phyloP scores from a whole-genome alignment of 1,140 invertebrate genomes.

The Lordiphosa clarofinis region DNA sequence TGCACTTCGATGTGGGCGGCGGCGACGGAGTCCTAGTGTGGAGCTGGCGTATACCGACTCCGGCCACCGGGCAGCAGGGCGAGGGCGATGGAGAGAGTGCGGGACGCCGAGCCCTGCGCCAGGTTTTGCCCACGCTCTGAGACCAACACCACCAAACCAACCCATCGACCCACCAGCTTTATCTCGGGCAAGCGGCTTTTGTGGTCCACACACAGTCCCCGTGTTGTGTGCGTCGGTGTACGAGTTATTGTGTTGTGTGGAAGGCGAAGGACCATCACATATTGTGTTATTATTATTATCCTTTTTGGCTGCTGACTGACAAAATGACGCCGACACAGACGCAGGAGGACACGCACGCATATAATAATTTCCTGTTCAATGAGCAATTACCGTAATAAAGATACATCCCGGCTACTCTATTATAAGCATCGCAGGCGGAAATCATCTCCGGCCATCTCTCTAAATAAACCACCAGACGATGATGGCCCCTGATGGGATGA shows the following conservation, averaged over 20 bases:
- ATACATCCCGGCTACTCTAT: slow-evolving; percentile 67
- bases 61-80: slow-evolving; percentile 22
- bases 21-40: slow-evolving; percentile 45
- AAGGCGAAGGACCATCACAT: slow-evolving; percentile 1
- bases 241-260: slow-evolving; percentile 1
- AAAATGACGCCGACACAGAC: background rate
- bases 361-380: slow-evolving; percentile 78
- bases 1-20: slow-evolving; percentile 39
- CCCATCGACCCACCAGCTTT: background rate
- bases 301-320: slow-evolving; percentile 9
- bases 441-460: slow-evolving; percentile 11
- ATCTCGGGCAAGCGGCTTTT: background rate
- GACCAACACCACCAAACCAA: background rate
- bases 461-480: slow-evolving; percentile 16
- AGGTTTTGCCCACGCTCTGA: slow-evolving; percentile 3
- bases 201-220: background rate
- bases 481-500: slow-evolving; percentile 1
- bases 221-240: background rate
- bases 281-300: slow-evolving; percentile 19
- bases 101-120: background rate
- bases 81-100: slow-evolving; percentile 27
- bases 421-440: slow-evolving; percentile 32
- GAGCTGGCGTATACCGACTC: slow-evolving; percentile 19
- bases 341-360: slow-evolving; percentile 42
- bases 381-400: slow-evolving; percentile 74